Conservation (phyloP, 2,113 vertebrate genomes). For the Machaerirhynchus nigripectus region DNA sequence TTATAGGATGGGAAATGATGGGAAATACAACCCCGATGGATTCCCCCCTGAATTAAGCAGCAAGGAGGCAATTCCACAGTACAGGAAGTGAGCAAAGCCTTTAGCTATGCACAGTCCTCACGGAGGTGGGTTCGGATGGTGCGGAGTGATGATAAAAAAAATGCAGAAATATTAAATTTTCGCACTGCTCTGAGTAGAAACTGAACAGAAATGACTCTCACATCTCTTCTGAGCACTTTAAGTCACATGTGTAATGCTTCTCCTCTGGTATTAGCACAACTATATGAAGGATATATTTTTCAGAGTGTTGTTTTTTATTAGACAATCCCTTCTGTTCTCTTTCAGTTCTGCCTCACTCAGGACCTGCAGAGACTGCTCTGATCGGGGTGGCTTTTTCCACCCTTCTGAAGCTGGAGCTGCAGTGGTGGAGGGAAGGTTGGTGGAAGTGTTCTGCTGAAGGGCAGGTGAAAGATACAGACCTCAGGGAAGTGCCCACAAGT, state of each 20-base stretch:
- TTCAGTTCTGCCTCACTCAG: not conserved
- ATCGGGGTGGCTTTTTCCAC: not conserved
- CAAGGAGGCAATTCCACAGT: rapidly evolving
- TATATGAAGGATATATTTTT: not conserved
- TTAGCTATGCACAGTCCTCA: not conserved
- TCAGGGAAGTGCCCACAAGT: not conserved
- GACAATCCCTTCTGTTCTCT: not conserved
- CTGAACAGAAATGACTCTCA: not conserved
- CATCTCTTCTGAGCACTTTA: not conserved
- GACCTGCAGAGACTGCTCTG: not conserved
- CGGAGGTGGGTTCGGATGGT: not conserved
- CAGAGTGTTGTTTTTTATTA: not conserved
- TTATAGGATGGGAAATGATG: not conserved
- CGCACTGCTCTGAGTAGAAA: not conserved
- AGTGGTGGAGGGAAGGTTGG: not conserved
- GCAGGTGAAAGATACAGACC: not conserved
- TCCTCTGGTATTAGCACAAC: not conserved
- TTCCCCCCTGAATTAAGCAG: not conserved
- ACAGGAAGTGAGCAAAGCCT: not conserved
- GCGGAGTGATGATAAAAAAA: not conserved
- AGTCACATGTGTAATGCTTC: not conserved
- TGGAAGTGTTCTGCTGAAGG: not conserved
- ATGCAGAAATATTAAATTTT: not conserved
- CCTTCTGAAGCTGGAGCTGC: not conserved
- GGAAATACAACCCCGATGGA: not conserved